Evolutionary conservation across 2,113 vertebrate genomes (phyloP).

Genomic region (Salvelinus alpinus): DNA sequence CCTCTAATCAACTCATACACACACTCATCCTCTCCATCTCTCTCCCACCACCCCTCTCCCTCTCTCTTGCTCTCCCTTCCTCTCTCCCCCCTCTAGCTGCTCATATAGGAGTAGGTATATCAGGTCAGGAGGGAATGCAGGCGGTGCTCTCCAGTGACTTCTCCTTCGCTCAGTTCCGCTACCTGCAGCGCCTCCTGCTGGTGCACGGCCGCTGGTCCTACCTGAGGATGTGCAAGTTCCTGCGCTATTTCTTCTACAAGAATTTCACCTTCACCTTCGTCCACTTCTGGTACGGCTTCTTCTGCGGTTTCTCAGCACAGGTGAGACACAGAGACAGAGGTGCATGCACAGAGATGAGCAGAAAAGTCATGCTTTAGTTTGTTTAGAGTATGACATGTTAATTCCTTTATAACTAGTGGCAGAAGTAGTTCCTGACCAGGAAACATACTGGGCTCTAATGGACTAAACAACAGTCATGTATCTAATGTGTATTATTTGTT

Average conservation of each 20-base stretch:
- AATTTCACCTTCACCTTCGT: constrained; percentile 95
- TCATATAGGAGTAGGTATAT: constrained; percentile 92
- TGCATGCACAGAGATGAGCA: too few species aligned
- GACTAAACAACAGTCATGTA: too few species aligned
- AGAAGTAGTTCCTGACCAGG: too few species aligned
- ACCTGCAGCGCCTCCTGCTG: constrained; percentile 91
- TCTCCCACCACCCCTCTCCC: constrained; percentile 70
- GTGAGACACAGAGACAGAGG: constrained; percentile 59
- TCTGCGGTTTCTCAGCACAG: constrained; percentile 95
- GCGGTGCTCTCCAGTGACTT: constrained; percentile 90
- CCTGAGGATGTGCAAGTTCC: constrained; percentile 94
- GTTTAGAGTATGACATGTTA: too few species aligned
- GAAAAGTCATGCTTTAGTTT: too few species aligned
- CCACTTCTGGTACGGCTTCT: constrained; percentile 97
- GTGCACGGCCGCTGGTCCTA: constrained; percentile 97
- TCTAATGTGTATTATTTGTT: constrained; percentile 12
- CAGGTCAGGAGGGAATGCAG: constrained; percentile 93
- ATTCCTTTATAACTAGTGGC: too few species aligned
- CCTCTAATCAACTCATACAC: too few species aligned
- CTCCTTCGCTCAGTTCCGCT: constrained; percentile 90
- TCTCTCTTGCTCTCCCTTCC: too few species aligned
- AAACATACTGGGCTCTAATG: too few species aligned
- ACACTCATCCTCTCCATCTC: neutral
- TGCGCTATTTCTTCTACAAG: constrained; percentile 97
- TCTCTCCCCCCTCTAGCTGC: constrained; percentile 76